Evolutionary conservation across 2,797 vertebrate species (phyloP).

Genomic region (Acomys russatus): DNA sequence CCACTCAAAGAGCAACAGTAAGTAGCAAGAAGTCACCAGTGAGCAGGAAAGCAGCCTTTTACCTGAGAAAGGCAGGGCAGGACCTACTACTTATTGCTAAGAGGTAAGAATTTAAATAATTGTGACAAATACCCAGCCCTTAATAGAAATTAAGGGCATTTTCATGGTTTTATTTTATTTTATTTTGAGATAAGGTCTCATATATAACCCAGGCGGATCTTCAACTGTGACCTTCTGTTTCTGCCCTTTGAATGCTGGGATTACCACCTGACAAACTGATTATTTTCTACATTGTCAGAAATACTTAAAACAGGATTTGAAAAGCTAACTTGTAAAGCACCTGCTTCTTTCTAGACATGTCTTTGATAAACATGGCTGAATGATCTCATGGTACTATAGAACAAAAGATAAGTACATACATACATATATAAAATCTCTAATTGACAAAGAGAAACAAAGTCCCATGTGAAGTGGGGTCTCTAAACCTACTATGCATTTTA

Average conservation of each 20-base stretch:
- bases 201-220: not conserved
- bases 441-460: conserved; percentile 50
- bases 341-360: not conserved
- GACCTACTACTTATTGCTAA: conserved; percentile 16
- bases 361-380: conserved; percentile 57
- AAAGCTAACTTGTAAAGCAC: conserved; percentile 23
- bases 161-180: not conserved
- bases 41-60: conserved; percentile 52
- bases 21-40: conserved; percentile 48
- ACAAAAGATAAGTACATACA: not conserved
- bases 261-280: not conserved
- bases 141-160: conserved; percentile 36
- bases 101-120: conserved; percentile 58
- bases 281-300: conserved; percentile 46
- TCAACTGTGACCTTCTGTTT: not conserved
- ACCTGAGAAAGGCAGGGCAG: conserved; percentile 8
- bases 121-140: not conserved
- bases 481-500: conserved; percentile 37
- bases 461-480: not conserved
- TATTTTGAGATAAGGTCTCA: not conserved
- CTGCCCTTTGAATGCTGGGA: not conserved
- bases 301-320: conserved; percentile 46
- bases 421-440: not conserved
- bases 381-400: conserved; percentile 30
- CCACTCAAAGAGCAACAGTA: conserved; percentile 15